A percentile compares a stretch with the other conserved stretches of the same genome.
Evolutionary conservation across 2,797 vertebrate species (phyloP).

Genomic region (Forpus xanthops): DNA sequence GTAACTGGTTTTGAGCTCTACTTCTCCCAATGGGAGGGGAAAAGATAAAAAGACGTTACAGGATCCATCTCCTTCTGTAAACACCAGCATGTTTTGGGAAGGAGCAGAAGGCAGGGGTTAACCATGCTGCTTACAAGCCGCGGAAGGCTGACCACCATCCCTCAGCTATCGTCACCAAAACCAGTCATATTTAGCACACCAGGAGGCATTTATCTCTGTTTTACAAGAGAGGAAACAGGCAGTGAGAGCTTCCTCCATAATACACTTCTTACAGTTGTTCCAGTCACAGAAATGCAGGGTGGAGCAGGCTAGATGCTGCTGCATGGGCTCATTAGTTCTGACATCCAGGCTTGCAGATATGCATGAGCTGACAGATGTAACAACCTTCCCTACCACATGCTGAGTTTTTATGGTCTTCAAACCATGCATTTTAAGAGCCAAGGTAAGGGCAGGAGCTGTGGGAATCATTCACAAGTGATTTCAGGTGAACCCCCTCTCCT

Average conservation of each 20-base stretch:
- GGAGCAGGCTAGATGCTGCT: background rate
- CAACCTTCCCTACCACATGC: background rate
- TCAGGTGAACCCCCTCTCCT: background rate
- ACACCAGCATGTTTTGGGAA: background rate
- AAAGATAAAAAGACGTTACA: background rate
- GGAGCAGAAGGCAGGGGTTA: background rate
- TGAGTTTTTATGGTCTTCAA: background rate
- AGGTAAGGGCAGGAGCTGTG: background rate
- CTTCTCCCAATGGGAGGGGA: background rate
- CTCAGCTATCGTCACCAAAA: background rate
- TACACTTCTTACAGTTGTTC: background rate
- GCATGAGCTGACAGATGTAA: background rate
- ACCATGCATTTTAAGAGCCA: background rate
- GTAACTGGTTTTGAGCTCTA: background rate
- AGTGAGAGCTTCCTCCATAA: background rate
- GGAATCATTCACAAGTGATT: background rate
- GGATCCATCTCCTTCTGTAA: background rate
- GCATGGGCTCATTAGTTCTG: background rate
- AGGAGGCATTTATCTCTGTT: background rate
- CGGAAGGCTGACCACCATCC: background rate
- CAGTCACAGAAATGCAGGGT: background rate
- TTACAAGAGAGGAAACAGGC: background rate
- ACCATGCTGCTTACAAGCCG: accelerated
- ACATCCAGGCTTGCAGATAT: background rate
- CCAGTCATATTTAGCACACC: background rate